These are phyloP conservation scores for Thunnus albacares DNA, from an alignment of 2,797 vertebrate genomes.

Conservation along the genomic window DNA sequence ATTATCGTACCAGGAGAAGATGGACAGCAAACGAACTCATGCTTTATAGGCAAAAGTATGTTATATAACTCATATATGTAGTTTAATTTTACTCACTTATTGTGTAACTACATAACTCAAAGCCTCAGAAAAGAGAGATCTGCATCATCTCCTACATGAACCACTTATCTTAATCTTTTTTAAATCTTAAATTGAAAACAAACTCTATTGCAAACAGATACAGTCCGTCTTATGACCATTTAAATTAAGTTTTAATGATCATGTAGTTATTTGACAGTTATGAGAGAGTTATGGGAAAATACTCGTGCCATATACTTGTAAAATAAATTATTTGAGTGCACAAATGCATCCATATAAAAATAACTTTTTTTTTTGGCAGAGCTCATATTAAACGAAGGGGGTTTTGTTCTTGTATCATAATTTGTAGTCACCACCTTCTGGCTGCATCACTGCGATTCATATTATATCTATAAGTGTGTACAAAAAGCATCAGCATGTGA, in stretches of 20 bases:
- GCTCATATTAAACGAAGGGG: neutral
- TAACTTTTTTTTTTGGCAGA: neutral
- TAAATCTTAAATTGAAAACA: slow-evolving; percentile 17
- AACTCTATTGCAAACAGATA: slow-evolving; percentile 12
- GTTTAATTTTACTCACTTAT: neutral
- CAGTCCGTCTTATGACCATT: neutral
- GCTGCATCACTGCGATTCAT: neutral
- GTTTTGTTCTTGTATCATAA: neutral
- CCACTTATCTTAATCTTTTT: neutral
- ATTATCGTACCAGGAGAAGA: slow-evolving; percentile 7
- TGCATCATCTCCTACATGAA: neutral
- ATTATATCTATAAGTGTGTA: neutral
- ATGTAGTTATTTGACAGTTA: neutral
- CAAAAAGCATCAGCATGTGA: neutral
- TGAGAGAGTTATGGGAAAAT: slow-evolving; percentile 11
- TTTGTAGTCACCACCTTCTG: neutral
- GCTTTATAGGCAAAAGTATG: slow-evolving; percentile 5
- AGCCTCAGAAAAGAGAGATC: slow-evolving; percentile 6
- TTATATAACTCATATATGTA: neutral
- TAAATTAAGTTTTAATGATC: slow-evolving; percentile 24
- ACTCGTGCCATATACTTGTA: neutral
- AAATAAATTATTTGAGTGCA: neutral
- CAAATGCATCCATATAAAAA: neutral
- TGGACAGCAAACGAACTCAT: slow-evolving; percentile 17
- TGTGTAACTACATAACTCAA: neutral